A percentile compares a stretch with the other conserved stretches of the same genome.
phyloP scores from a whole-genome alignment of 1,140 invertebrate genomes.

The Bombus difficillimus region DNA sequence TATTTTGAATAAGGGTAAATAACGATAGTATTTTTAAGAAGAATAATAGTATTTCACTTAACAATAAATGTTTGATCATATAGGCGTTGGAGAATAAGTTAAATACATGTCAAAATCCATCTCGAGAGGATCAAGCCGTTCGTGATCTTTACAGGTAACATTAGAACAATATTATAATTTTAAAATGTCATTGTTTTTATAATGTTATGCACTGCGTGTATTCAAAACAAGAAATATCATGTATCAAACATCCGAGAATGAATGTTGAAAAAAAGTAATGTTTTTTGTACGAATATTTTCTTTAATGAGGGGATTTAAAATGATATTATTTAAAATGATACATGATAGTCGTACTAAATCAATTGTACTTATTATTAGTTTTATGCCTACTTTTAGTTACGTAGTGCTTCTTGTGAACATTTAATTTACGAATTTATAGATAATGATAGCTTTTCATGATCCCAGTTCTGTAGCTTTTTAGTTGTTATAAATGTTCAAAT shows the following conservation, averaged over 20 bases:
- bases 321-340: constrained; percentile 39
- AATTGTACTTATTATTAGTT: constrained; percentile 64
- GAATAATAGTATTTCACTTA: constrained; percentile 5
- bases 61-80: constrained; percentile 47
- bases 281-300: neutral
- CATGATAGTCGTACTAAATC: constrained; percentile 58
- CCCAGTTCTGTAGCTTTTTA: constrained; percentile 35
- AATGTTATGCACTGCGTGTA: constrained; percentile 46
- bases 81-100: constrained; percentile 82
- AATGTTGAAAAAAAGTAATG: neutral
- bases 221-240: constrained; percentile 53
- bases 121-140: constrained; percentile 81
- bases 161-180: constrained; percentile 62
- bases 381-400: constrained; percentile 25
- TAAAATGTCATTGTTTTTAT: constrained; percentile 44
- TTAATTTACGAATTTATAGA: constrained; percentile 31
- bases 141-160: constrained; percentile 82
- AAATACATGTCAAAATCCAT: constrained; percentile 80
- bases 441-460: constrained; percentile 32
- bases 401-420: constrained; percentile 47
- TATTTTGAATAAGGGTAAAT: neutral
- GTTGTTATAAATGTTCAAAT: constrained; percentile 35
- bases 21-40: neutral
- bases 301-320: neutral
- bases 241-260: constrained; percentile 32